Conservation (phyloP, 2,797 vertebrate genomes). For the Caiman crocodilus region DNA sequence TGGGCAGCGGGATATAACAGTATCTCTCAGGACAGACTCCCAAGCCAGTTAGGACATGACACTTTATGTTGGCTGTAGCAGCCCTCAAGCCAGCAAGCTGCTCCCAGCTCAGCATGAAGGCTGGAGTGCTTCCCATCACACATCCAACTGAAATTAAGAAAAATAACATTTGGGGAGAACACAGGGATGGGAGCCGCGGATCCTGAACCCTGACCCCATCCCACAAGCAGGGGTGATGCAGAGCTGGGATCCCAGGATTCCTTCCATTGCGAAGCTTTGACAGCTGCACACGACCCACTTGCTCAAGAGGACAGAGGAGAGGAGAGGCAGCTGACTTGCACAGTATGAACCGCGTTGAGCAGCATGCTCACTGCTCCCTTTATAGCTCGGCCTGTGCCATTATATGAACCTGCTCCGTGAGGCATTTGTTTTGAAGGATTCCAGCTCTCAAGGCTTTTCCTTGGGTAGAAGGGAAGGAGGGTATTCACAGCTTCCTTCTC, state of each 20-base stretch:
- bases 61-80: not conserved
- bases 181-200: not conserved
- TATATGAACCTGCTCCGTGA: not conserved
- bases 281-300: not conserved
- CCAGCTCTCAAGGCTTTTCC: not conserved
- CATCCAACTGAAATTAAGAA: not conserved
- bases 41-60: not conserved
- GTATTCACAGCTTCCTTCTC: not conserved
- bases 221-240: not conserved
- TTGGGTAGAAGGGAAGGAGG: not conserved
- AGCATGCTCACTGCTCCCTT: not conserved
- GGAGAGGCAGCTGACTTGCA: not conserved
- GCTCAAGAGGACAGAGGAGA: not conserved
- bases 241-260: not conserved
- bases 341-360: not conserved
- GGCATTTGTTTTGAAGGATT: not conserved
- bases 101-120: not conserved
- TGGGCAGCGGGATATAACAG: not conserved
- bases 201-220: not conserved
- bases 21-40: not conserved
- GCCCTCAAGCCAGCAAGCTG: not conserved
- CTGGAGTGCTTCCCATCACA: not conserved
- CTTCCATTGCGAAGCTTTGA: not conserved
- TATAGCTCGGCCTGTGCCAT: not conserved
- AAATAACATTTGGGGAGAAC: not conserved